Evolutionary conservation across 2,797 vertebrate species (phyloP).

Genomic region (Natrix natrix): DNA sequence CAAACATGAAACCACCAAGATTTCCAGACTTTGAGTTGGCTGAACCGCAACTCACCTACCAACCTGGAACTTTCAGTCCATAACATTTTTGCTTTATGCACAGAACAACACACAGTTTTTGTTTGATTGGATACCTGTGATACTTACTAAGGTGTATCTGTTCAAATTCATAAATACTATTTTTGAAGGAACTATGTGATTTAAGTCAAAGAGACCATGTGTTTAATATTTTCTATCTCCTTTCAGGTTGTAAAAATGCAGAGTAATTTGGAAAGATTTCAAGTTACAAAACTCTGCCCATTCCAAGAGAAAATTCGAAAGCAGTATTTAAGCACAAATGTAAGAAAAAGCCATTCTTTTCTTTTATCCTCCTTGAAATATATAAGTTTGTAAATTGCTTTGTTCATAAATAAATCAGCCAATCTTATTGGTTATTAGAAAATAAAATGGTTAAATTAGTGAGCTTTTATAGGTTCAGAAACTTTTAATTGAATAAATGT

Average conservation of each 20-base stretch:
- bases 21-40: neutral
- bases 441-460: neutral
- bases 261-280: conserved; percentile 95
- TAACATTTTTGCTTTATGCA: neutral
- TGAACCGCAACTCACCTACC: neutral
- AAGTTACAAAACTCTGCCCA: conserved; percentile 92
- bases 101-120: neutral
- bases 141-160: neutral
- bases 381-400: neutral
- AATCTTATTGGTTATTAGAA: neutral
- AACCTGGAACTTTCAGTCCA: neutral
- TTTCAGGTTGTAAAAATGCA: conserved; percentile 94
- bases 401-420: neutral
- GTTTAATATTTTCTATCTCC: conserved; percentile 4
- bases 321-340: conserved; percentile 96
- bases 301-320: conserved; percentile 96
- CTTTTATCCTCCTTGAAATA: neutral
- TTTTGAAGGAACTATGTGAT: neutral
- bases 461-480: neutral
- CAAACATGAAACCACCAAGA: neutral
- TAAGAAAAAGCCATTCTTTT: conserved; percentile 70
- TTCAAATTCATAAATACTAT: neutral
- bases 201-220: neutral
- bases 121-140: neutral
- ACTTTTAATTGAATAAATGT: neutral